Evolutionary conservation across 2,113 vertebrate species (phyloP).

Genomic region (Nothobranchius furzeri): DNA sequence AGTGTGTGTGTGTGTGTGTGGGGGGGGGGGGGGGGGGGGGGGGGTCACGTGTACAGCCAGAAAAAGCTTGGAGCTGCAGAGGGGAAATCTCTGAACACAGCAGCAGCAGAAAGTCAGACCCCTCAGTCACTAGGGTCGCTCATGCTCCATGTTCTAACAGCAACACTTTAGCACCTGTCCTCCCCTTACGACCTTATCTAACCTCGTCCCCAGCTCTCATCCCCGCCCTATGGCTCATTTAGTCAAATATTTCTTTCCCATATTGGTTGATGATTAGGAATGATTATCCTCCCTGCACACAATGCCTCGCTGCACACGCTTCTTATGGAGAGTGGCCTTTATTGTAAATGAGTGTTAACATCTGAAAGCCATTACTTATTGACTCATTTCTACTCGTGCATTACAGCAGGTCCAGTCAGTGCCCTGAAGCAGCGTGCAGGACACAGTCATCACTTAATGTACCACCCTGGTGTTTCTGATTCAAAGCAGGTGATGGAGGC

Average conservation of each 20-base stretch:
- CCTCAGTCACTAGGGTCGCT: constrained; percentile 44
- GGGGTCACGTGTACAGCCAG: constrained; percentile 66
- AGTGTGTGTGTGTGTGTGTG: no score
- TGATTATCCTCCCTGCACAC: constrained; percentile 4
- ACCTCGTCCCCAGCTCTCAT: constrained; percentile 9
- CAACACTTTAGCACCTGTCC: constrained; percentile 55
- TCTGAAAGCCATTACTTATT: constrained; percentile 34
- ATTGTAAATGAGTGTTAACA: constrained; percentile 1
- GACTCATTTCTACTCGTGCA: constrained; percentile 21
- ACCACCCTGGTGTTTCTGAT: constrained; percentile 28
- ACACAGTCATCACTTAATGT: constrained; percentile 22
- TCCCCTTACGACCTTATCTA: constrained; percentile 33
- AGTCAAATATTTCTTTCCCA: background rate
- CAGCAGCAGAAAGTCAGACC: constrained; percentile 42
- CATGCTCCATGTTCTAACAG: constrained; percentile 40
- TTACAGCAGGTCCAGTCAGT: constrained; percentile 9
- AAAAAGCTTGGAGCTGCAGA: constrained; percentile 60
- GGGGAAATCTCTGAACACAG: constrained; percentile 47
- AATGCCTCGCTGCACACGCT: background rate
- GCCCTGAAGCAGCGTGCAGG: constrained; percentile 3
- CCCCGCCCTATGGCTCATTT: background rate
- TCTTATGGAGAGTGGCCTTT: background rate
- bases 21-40: constrained; percentile 14
- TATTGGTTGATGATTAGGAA: constrained; percentile 14
- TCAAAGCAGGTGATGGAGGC: constrained; percentile 29